Evolutionary conservation across 2,888 invertebrate species (phyloP).

Genomic region (Conomelus anceps): DNA sequence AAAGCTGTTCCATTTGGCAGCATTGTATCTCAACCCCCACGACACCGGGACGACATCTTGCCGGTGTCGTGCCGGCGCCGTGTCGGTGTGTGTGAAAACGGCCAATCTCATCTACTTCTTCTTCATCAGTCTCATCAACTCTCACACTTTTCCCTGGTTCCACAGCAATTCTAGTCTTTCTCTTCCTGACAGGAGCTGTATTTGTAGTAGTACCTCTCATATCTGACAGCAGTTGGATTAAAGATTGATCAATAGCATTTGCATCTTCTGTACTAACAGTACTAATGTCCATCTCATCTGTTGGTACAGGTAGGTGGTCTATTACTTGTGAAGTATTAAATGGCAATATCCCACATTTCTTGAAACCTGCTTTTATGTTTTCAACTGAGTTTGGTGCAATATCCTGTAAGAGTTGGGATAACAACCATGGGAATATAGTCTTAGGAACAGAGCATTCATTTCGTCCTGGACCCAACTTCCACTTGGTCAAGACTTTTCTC

Average conservation of each 20-base stretch:
- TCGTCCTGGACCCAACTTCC: conserved; percentile 21
- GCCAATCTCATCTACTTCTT: background rate
- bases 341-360: conserved; percentile 22
- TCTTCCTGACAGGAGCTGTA: background rate
- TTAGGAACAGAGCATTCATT: conserved; percentile 20
- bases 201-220: background rate
- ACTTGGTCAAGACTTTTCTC: conserved; percentile 30
- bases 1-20: too few species aligned
- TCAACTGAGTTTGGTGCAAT: conserved; percentile 12
- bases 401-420: background rate
- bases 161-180: background rate
- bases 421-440: conserved; percentile 15
- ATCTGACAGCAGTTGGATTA: background rate
- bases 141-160: background rate
- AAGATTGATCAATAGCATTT: background rate
- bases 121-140: background rate
- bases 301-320: background rate
- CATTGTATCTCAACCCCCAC: too few species aligned
- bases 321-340: conserved; percentile 9
- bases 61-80: too few species aligned
- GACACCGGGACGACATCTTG: too few species aligned
- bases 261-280: background rate
- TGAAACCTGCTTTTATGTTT: conserved; percentile 23
- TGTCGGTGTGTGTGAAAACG: too few species aligned
- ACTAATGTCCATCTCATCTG: background rate